phyloP scores from a whole-genome alignment of 2,888 invertebrate species.

The Formica aserva region DNA sequence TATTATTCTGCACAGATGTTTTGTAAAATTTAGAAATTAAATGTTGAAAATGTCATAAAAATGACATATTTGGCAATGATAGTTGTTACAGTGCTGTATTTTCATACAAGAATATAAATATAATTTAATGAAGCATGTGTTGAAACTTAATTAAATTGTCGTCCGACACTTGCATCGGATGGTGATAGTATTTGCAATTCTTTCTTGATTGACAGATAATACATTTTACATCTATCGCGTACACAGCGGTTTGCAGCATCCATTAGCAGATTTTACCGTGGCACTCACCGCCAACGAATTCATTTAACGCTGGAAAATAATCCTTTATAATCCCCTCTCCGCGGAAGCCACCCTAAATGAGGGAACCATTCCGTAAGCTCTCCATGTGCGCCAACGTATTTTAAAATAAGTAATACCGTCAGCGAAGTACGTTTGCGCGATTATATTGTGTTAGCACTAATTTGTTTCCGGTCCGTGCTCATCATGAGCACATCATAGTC shows the following conservation, averaged over 20 bases:
- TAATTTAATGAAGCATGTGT: conserved; percentile 39
- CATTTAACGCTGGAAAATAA: conserved; percentile 69
- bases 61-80: neutral
- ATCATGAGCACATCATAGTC: neutral
- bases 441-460: conserved; percentile 39
- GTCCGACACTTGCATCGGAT: conserved; percentile 29
- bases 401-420: conserved; percentile 50
- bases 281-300: conserved; percentile 58
- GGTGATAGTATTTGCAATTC: conserved; percentile 57
- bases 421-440: conserved; percentile 16
- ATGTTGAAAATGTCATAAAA: neutral
- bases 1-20: neutral
- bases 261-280: conserved; percentile 66
- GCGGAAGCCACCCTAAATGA: conserved; percentile 34
- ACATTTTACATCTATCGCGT: conserved; percentile 55
- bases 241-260: conserved; percentile 50
- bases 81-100: neutral
- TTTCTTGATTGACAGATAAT: conserved; percentile 62
- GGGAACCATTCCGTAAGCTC: conserved; percentile 48
- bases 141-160: conserved; percentile 59
- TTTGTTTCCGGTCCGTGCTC: conserved; percentile 5
- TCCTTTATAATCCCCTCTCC: conserved; percentile 62
- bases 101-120: neutral
- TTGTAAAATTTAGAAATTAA: neutral
- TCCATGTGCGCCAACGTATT: conserved; percentile 38